A percentile compares a stretch with the other conserved stretches of the same genome.
phyloP scores from a whole-genome alignment of 2,888 invertebrate species.

The Chloroclysta siterata region DNA sequence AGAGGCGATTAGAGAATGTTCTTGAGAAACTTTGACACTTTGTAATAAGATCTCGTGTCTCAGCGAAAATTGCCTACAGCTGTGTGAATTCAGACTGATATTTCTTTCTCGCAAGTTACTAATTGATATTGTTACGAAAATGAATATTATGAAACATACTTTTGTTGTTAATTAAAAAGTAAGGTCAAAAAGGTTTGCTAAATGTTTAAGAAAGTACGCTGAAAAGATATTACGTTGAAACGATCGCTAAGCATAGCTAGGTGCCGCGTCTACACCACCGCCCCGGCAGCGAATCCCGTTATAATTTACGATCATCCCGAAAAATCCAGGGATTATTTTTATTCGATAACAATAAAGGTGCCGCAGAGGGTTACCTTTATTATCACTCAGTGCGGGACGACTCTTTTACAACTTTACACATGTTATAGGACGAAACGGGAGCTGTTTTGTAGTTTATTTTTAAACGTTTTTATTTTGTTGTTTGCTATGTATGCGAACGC shows the following conservation, averaged over 20 bases:
- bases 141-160: neutral
- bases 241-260: constrained; percentile 26
- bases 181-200: neutral
- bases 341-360: constrained; percentile 85
- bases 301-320: constrained; percentile 84
- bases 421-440: constrained; percentile 61
- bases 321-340: constrained; percentile 84
- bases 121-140: neutral
- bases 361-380: constrained; percentile 82
- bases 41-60: constrained; percentile 14
- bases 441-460: constrained; percentile 51
- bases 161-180: neutral
- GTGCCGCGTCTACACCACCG: constrained; percentile 49
- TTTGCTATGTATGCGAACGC: constrained; percentile 6
- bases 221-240: constrained; percentile 20
- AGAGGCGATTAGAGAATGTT: constrained; percentile 29
- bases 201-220: constrained; percentile 4
- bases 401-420: constrained; percentile 80
- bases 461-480: constrained; percentile 40
- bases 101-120: neutral
- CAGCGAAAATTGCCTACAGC: constrained; percentile 12
- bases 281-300: constrained; percentile 67
- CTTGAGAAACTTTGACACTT: constrained; percentile 28
- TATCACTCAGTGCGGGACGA: constrained; percentile 79
- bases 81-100: neutral